A percentile compares a stretch with the other conserved stretches of the same genome.
Evolutionary conservation across 2,113 vertebrate species (phyloP).

Genomic region (Lasiurus cinereus): DNA sequence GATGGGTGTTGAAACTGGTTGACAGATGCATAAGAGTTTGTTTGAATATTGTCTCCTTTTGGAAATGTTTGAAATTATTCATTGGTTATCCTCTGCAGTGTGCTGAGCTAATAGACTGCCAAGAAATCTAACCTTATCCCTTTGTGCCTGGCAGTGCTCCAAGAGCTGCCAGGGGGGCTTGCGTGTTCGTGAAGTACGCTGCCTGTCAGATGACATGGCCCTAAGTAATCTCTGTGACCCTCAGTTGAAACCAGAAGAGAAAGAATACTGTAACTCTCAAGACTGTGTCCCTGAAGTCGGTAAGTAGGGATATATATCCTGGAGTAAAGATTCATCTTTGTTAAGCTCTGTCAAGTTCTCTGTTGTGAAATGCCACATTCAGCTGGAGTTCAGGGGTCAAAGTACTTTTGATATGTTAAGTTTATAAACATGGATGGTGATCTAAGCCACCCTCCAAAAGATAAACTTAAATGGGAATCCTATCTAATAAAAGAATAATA

Average conservation of each 20-base stretch:
- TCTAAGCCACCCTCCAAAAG: background rate
- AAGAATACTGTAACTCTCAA: conserved; percentile 92
- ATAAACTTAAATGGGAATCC: background rate
- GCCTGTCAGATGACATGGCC: conserved; percentile 93
- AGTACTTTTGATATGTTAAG: background rate
- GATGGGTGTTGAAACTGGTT: background rate
- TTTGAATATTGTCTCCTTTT: background rate
- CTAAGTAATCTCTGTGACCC: conserved; percentile 90
- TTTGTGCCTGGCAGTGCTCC: conserved; percentile 90
- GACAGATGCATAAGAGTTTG: no score
- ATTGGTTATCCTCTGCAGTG: accelerated
- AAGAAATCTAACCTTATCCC: background rate
- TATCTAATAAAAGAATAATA: no score
- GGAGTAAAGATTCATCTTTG: conserved; percentile 18
- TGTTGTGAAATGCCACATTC: background rate
- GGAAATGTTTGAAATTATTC: background rate
- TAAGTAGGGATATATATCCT: conserved; percentile 80
- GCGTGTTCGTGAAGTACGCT: conserved; percentile 95
- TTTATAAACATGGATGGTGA: background rate
- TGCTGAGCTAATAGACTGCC: background rate
- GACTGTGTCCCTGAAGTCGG: conserved; percentile 94
- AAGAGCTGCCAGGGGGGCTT: conserved; percentile 96
- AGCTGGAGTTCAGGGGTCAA: background rate
- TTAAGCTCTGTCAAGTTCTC: background rate
- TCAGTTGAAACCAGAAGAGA: conserved; percentile 90